phyloP scores from a whole-genome alignment of 2,888 invertebrate genomes.

The Ornithoptera alexandrae region DNA sequence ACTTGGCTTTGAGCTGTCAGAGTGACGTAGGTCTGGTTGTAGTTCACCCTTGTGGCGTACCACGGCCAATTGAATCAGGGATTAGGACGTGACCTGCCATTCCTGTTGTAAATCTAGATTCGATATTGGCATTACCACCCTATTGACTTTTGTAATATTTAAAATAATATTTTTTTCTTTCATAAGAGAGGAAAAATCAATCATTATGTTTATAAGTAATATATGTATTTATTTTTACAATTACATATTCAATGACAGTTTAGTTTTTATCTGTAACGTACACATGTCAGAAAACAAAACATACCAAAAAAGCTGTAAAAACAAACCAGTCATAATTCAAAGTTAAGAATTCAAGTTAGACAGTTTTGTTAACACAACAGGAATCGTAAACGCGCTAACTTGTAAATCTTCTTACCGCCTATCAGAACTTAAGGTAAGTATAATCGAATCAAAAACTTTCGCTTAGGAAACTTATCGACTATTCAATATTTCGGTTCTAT shows the following conservation, averaged over 20 bases:
- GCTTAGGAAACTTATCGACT: conserved; percentile 4
- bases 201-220: too few species aligned
- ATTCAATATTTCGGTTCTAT: conserved; percentile 3
- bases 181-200: background rate
- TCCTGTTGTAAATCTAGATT: conserved; percentile 3
- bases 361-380: conserved; percentile 20
- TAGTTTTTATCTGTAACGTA: too few species aligned
- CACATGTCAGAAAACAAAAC: background rate
- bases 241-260: too few species aligned
- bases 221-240: too few species aligned
- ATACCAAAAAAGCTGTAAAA: conserved; percentile 1
- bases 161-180: background rate
- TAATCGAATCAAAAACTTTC: conserved; percentile 22
- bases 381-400: conserved; percentile 25
- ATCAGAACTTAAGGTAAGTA: conserved; percentile 42
- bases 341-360: conserved; percentile 19
- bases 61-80: conserved; percentile 65
- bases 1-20: conserved; percentile 36
- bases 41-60: conserved; percentile 35
- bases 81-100: conserved; percentile 4
- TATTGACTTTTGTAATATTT: background rate
- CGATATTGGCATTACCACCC: background rate
- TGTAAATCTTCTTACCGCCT: conserved; percentile 74
- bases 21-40: conserved; percentile 58
- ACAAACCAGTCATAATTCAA: conserved; percentile 18